Base-by-base conservation (phyloP, 2,888 invertebrate genomes). In the Leucoptera coffeella region DNA sequence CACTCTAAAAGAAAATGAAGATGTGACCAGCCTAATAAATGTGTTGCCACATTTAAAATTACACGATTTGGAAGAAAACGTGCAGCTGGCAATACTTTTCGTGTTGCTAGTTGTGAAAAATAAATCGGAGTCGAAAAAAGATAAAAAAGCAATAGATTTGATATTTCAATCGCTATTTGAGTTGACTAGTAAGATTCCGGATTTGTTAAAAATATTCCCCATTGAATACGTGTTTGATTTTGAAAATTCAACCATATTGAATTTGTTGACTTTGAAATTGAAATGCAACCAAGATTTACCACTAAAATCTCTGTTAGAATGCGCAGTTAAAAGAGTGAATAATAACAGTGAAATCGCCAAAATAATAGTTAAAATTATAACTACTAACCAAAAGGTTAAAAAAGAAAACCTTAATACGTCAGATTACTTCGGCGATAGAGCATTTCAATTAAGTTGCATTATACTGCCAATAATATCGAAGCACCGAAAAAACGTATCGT, bases 401-500 rank as follows among this genome's bases (percentile, higher is more conserved):
- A 41, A 37, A 8, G 26, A 26, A 0, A 29, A 39, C 11, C 33
- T 32, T 12, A 37, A 42, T 0, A 47, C 38, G 26, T 50, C 59
- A 9, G 54, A 56, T 17, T 49, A 50, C 9, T 67, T 67, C 28
- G 50, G 41, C 14, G 51, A 64, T n/a, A 37, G 50, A 2, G 47
- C 49, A 2, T 67, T 67, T 30, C 65, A 67, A 52, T 56, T 62
- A 2, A 62, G 42, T 26, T 69, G 67, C 29, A 33, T 55, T 1
- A 47, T 64, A 14, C 30, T 69, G 13, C 67, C 69, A 2, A 40
- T 60, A 11, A 55, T 69, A 28, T 53, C 59, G 1, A 67, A 59
- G 40, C 62, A 69, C 31, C 64, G 57, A 31, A 54, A 55, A 38
- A 43, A 48, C 1, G 55, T 62, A 17, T 62, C 60, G 1, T 41